Evolutionary conservation across 2,113 vertebrate genomes (phyloP), one percentile per base, ranked within the genome.

Genomic region (Burhinus bistriatus): DNA sequence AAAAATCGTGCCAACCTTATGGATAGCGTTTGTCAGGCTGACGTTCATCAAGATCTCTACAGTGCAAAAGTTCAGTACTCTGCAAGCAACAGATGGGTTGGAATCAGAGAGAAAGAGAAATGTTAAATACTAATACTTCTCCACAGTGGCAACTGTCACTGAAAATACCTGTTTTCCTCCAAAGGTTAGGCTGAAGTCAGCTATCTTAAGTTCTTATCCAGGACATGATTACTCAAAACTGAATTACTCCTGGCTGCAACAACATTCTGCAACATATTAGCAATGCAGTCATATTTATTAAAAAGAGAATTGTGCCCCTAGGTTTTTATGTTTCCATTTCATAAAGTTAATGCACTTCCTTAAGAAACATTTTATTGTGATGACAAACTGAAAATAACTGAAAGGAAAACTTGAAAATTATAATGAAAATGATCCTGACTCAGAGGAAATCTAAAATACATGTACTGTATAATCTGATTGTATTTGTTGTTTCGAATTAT

Each of bases 401-500:
- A 86, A 87, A 86, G 20, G 13, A 81, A 88, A 87, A 75, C 57
- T 69, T 71, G 6, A 59, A 93, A 91, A 80, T 40, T 84, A 38
- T 34, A 88, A 84, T 71, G 62, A 89, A 91, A 95, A 45, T 76
- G 0, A 93, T 91, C 32, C 36, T 62, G 45, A 82, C 81, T 86
- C 83, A 36, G 54, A 96, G 86, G 81, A 96, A 86, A 84, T 88
- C 68, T 88, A 76, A 62, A 94, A 65, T 95, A 72, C 30, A 32
- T 72, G 64, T 45, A 51, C 59, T 79, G 9, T 62, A 73, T 91
- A 68, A 89, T 92, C n/a, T 89, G 26, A 88, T 57, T 94, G 18
- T 55, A 58, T 75, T 95, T 89, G 17, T 69, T 93, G 14, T 83
- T 95, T 82, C 49, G 88, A 93, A 79, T 93, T 94, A 92, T 91